A percentile compares a stretch with the other conserved stretches of the same genome.
These are phyloP conservation scores for Danio choprae DNA, from an alignment of 2,797 vertebrate species.

Conservation along the genomic window DNA sequence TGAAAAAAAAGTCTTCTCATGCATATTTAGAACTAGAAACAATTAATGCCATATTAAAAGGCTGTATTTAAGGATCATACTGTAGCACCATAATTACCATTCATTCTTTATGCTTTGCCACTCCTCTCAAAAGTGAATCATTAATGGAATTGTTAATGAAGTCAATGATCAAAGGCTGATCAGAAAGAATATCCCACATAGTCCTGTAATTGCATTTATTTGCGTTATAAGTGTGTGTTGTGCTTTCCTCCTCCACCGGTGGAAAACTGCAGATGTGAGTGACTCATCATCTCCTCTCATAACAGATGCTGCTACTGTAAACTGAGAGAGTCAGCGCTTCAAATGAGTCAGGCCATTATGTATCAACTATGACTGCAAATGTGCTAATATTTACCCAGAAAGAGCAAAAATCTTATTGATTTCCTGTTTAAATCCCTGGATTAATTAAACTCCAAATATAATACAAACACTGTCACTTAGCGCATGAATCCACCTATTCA, in stretches of 20 bases:
- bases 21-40: no score
- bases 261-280: conserved; percentile 31
- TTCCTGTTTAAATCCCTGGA: not conserved
- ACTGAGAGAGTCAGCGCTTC: conserved; percentile 9
- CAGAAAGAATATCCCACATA: conserved; percentile 4
- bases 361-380: not conserved
- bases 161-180: not conserved
- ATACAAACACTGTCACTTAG: not conserved
- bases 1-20: no score
- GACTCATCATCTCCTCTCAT: conserved; percentile 8
- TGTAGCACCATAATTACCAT: no score
- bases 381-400: not conserved
- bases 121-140: not conserved
- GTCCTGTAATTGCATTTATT: not conserved
- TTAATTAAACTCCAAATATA: not conserved
- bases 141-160: not conserved
- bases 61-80: no score
- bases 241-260: conserved; percentile 19
- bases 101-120: not conserved
- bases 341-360: not conserved
- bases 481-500: not conserved
- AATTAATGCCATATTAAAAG: no score
- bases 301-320: conserved; percentile 5
- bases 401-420: not conserved
- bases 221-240: not conserved